Base-by-base conservation (phyloP, 2,888 invertebrate genomes). In the Diaperis boleti region DNA sequence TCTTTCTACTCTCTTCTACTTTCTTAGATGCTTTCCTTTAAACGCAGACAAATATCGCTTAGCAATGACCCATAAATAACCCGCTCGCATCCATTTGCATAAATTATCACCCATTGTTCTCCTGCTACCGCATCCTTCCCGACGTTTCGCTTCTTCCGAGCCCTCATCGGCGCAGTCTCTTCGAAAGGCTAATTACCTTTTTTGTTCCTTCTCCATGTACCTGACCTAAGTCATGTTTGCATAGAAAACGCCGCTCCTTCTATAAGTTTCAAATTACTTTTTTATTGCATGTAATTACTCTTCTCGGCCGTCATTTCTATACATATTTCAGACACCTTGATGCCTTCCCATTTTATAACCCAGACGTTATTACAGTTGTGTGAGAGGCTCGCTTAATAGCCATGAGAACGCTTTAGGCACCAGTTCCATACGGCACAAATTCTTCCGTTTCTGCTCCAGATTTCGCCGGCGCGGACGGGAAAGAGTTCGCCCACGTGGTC, bases 291-390 rank as follows among this genome's bases (percentile, higher is more conserved):
- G 55, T 57, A 45, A 57, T 57, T 45, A 57, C 45, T 57, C 56
- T 41, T 39, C 39, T 26, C 20, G 26, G 26, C 39, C 39, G 41
- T 41, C 41, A 54, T 10, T 54, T 41, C 18, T 33, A 41, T 41
- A 26, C 54, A 41, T 18, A 50, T 50, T 50, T 33, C 54, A 39
- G 54, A 54, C 54, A 54, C 54, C 54, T 44, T 56, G 44, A 45
- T 56, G 44, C 20, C 37, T 45, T 42, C 7, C 44, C 22, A 56
- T 56, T 56, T 56, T 44, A 56, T 45, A 33, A 37, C 42, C 61
- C 54, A 54, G 61, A 52, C 60, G 50, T 50, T 60, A 60, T 60
- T 60, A 60, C 50, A 41, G 49, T 50, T 59, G 39, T 57, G 17
- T 10, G 57, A 59, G 37, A 33, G 33, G 33, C 17, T 33, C 33